Evolutionary conservation across 2,797 vertebrate species (phyloP).

Genomic region (Microcaecilia unicolor): DNA sequence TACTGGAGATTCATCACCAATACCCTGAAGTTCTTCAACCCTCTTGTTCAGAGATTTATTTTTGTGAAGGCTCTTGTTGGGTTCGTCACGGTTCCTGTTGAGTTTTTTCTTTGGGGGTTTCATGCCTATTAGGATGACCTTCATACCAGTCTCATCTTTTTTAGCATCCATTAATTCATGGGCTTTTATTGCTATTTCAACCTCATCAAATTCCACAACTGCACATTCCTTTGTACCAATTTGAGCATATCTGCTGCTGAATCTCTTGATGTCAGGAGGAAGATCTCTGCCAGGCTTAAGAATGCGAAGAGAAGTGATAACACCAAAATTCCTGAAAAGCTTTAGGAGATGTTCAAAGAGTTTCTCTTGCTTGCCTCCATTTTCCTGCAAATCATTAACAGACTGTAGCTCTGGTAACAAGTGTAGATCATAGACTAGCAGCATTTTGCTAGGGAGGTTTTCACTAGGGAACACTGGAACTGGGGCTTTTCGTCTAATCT

Average conservation of each 20-base stretch:
- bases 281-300: slow-evolving; percentile 86
- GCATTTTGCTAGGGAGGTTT: slow-evolving; percentile 88
- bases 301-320: slow-evolving; percentile 82
- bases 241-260: slow-evolving; percentile 80
- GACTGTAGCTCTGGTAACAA: slow-evolving; percentile 66
- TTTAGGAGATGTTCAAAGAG: slow-evolving; percentile 88
- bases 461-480: slow-evolving; percentile 89
- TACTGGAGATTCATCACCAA: slow-evolving; percentile 80
- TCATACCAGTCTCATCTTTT: slow-evolving; percentile 53
- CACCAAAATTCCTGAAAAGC: slow-evolving; percentile 77
- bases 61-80: slow-evolving; percentile 47
- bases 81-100: slow-evolving; percentile 61
- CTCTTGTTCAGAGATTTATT: slow-evolving; percentile 79
- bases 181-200: slow-evolving; percentile 81
- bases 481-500: slow-evolving; percentile 77
- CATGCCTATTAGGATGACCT: slow-evolving; percentile 81
- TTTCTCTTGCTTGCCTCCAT: slow-evolving; percentile 73
- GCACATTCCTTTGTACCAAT: slow-evolving; percentile 83
- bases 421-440: slow-evolving; percentile 82
- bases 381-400: slow-evolving; percentile 44
- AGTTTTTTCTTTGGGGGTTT: slow-evolving; percentile 95
- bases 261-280: slow-evolving; percentile 79
- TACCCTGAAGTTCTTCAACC: slow-evolving; percentile 85
- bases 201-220: slow-evolving; percentile 91
- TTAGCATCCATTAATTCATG: slow-evolving; percentile 66